A percentile compares a stretch with the other conserved stretches of the same genome.
phyloP scores from a whole-genome alignment of 2,797 vertebrate genomes.

The Centroberyx gerrardi region DNA sequence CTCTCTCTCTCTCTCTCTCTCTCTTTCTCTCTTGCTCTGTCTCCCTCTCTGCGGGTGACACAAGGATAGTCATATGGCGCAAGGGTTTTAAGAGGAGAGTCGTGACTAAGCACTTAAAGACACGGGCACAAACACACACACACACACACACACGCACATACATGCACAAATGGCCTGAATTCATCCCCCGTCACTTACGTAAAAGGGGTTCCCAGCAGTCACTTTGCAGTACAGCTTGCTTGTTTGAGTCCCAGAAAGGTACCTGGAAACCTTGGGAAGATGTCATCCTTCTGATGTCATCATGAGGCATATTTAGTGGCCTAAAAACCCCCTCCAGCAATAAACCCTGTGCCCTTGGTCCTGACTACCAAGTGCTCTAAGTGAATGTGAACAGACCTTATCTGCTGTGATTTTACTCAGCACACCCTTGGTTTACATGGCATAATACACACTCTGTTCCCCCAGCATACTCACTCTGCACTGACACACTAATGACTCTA shows the following conservation, averaged over 20 bases:
- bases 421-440: not conserved
- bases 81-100: conserved; percentile 64
- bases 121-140: conserved; percentile 10
- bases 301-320: conserved; percentile 12
- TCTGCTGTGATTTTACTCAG: not conserved
- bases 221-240: conserved; percentile 31
- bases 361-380: not conserved
- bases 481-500: conserved; percentile 16
- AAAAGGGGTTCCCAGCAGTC: conserved; percentile 47
- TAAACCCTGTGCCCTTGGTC: not conserved
- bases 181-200: conserved; percentile 38
- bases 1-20: conserved; percentile 7
- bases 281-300: conserved; percentile 18
- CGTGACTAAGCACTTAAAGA: conserved; percentile 66
- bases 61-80: conserved; percentile 51
- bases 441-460: not conserved
- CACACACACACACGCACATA: conserved; percentile 6
- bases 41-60: conserved; percentile 41
- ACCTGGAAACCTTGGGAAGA: conserved; percentile 27
- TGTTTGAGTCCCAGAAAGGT: conserved; percentile 49
- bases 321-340: not conserved
- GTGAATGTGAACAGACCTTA: not conserved
- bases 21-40: not conserved
- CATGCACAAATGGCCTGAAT: conserved; percentile 47
- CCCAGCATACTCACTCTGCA: conserved; percentile 19